These are phyloP conservation scores for Pandemis cinnamomeana DNA, from an alignment of 2,888 invertebrate genomes.

Conservation along the genomic window DNA sequence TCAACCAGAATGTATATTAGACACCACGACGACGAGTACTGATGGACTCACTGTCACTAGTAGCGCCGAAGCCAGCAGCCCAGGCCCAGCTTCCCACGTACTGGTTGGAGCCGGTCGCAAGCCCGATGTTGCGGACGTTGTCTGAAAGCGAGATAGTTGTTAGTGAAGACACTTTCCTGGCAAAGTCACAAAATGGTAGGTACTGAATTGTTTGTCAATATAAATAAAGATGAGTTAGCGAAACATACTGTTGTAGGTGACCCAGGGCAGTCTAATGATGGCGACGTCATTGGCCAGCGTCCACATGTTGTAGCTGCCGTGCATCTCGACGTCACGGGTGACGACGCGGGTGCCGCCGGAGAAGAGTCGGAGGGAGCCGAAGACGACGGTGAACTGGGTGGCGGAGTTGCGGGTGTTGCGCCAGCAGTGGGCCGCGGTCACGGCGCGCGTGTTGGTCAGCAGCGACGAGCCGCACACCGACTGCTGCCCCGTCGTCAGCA, in stretches of 20 bases:
- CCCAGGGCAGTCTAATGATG: slow-evolving; percentile 37
- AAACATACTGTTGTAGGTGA: slow-evolving; percentile 41
- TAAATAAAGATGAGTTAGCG: too few relatives aligned
- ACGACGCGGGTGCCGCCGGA: slow-evolving; percentile 43
- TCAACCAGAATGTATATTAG: too few relatives aligned
- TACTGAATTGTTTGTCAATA: too few relatives aligned
- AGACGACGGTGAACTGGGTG: slow-evolving; percentile 40
- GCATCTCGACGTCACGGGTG: slow-evolving; percentile 40
- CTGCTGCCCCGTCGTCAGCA: slow-evolving; percentile 44
- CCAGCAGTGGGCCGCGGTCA: slow-evolving; percentile 61
- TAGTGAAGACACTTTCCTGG: not conserved
- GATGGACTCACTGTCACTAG: slow-evolving; percentile 52
- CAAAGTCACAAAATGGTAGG: too few relatives aligned
- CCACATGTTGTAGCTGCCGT: slow-evolving; percentile 26
- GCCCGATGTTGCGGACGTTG: slow-evolving; percentile 46
- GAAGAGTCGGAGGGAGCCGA: slow-evolving; percentile 42
- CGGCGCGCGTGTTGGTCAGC: slow-evolving; percentile 48
- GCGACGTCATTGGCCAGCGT: slow-evolving; percentile 45
- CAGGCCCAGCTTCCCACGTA: slow-evolving; percentile 48
- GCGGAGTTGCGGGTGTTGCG: slow-evolving; percentile 45
- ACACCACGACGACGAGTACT: not conserved
- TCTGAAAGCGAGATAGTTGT: slow-evolving; percentile 41
- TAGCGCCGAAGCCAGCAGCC: slow-evolving; percentile 56
- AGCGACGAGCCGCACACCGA: slow-evolving; percentile 57
- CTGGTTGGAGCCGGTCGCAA: slow-evolving; percentile 47